A percentile compares a stretch with the other conserved stretches of the same genome.
These are phyloP conservation scores for Tilapia sparmanii DNA, from an alignment of 2,113 vertebrate genomes.

Conservation along the genomic window DNA sequence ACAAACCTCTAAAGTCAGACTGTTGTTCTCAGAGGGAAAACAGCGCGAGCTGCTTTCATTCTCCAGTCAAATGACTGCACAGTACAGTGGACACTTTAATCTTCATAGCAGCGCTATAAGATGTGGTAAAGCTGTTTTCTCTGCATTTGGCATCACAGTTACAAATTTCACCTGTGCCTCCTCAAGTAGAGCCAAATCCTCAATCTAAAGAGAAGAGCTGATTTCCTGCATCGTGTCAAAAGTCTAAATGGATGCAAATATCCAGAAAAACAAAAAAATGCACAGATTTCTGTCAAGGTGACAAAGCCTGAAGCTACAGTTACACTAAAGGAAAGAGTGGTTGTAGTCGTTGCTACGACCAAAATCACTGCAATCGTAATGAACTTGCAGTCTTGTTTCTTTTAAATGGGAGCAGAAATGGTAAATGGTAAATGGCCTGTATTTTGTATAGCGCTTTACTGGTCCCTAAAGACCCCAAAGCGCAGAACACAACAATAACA, in stretches of 20 bases:
- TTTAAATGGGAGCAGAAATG: background rate
- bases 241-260: fast-evolving
- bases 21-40: background rate
- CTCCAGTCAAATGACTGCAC: background rate
- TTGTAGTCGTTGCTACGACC: background rate
- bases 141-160: too few relatives aligned
- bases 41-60: background rate
- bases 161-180: background rate
- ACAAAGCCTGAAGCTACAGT: background rate
- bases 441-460: too few relatives aligned
- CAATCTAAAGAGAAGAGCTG: background rate
- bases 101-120: background rate
- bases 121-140: background rate
- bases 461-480: too few relatives aligned
- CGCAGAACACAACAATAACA: background rate
- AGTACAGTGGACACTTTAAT: background rate
- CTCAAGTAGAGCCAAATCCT: background rate
- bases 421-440: too few relatives aligned
- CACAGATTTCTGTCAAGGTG: background rate
- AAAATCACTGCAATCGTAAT: background rate
- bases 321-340: background rate
- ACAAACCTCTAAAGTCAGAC: background rate
- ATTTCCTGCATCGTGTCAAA: background rate
- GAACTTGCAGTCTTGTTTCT: background rate
- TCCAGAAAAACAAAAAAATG: background rate